Evolutionary conservation across 2,797 vertebrate genomes (phyloP).

Genomic region (Xenentodon cancila): DNA sequence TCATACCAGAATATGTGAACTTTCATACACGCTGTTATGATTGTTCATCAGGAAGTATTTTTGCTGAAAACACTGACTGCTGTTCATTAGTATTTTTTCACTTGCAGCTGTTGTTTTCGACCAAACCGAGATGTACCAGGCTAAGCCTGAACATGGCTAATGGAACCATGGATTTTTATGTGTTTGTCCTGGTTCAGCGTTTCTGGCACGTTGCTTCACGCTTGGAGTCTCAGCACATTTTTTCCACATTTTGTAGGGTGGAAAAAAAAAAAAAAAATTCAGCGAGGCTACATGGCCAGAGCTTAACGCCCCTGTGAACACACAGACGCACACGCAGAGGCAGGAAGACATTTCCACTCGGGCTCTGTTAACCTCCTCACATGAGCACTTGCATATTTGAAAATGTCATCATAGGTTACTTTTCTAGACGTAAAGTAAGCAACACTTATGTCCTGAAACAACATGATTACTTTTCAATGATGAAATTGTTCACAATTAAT

Average conservation of each 20-base stretch:
- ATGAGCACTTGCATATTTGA: constrained; percentile 6
- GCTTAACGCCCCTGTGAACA: constrained; percentile 13
- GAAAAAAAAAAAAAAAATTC: constrained; percentile 39
- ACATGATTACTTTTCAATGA: neutral
- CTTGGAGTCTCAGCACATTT: constrained; percentile 70
- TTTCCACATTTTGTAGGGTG: constrained; percentile 72
- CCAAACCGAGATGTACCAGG: constrained; percentile 46
- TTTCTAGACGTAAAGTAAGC: constrained; percentile 3
- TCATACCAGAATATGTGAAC: too few species aligned
- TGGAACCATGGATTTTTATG: constrained; percentile 64
- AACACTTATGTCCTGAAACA: neutral
- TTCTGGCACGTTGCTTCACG: constrained; percentile 65
- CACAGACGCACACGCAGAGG: neutral
- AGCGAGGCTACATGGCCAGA: constrained; percentile 43
- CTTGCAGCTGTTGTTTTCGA: constrained; percentile 63
- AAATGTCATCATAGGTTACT: constrained; percentile 1
- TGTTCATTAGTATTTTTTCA: constrained; percentile 21
- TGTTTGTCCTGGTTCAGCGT: constrained; percentile 66
- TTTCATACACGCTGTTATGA: too few species aligned
- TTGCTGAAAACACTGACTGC: constrained; percentile 10
- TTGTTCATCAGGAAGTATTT: neutral
- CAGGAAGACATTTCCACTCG: constrained; percentile 24
- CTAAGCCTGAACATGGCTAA: constrained; percentile 63
- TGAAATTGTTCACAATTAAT: constrained; percentile 21
- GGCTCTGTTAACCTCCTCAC: constrained; percentile 22